phyloP scores from a whole-genome alignment of 92 coral and sea anemone species.

The Galaxea fascicularis region DNA sequence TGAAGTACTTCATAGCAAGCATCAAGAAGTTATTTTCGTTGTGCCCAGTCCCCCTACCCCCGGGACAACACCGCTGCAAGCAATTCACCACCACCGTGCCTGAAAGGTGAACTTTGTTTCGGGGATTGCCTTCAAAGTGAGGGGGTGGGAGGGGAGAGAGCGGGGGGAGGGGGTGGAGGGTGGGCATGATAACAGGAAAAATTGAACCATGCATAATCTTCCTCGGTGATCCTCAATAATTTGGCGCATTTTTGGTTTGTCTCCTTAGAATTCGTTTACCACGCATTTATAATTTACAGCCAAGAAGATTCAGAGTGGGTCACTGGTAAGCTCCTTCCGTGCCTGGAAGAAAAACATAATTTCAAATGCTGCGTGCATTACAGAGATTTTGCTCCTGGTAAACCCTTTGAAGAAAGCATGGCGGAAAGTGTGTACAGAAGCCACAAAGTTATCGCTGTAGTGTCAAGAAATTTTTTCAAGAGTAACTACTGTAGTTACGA shows the following conservation, averaged over 20 bases:
- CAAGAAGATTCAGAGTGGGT: neutral
- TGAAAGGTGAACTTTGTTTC: too few relatives aligned
- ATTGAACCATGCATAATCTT: too few relatives aligned
- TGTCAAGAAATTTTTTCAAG: constrained; percentile 20
- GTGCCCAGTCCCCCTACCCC: too few relatives aligned
- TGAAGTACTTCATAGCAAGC: too few relatives aligned
- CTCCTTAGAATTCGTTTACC: constrained; percentile 9
- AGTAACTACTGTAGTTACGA: constrained; percentile 27
- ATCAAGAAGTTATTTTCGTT: too few relatives aligned
- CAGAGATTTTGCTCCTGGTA: constrained; percentile 37
- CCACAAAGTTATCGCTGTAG: constrained; percentile 26
- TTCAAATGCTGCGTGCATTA: constrained; percentile 36
- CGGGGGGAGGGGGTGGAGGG: too few relatives aligned
- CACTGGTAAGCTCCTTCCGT: neutral
- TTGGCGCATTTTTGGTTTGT: neutral
- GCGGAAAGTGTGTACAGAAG: constrained; percentile 20
- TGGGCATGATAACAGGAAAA: too few relatives aligned
- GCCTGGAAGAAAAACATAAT: constrained; percentile 13
- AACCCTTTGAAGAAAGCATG: constrained; percentile 16
- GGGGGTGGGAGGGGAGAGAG: too few relatives aligned
- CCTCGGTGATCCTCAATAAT: too few relatives aligned
- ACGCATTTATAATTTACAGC: constrained; percentile 33
- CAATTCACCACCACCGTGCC: too few relatives aligned
- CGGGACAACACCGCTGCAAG: too few relatives aligned
- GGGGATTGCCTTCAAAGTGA: too few relatives aligned